Evolutionary conservation across 2,113 vertebrate species (phyloP), one percentile per base, ranked within the genome.

Genomic region (Microtus montanus): DNA sequence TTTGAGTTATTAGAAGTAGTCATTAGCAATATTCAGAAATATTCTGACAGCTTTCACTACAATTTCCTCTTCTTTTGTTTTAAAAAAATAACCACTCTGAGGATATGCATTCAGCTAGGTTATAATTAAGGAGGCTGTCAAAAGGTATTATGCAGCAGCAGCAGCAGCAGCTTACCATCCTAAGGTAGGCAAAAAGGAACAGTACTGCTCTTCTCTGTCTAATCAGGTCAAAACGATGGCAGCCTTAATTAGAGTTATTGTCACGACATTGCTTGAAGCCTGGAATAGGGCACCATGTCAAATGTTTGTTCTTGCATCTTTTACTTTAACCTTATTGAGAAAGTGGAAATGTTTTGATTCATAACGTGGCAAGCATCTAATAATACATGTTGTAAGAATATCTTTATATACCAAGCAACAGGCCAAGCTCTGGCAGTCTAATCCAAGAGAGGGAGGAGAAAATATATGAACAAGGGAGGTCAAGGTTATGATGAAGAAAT

Each of bases 101-200:
- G 98, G 97, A 98, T 98, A 98, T 98, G 97, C 97, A 98, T 98
- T 98, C 98, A 98, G 95, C 98, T 98, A 98, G 98, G 98, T 99
- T 99, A 99, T 99, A 99, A 99, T 99, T 99, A 99, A 99, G 98
- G 98, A 98, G 98, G 97, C 98, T 99, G 99, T 99, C 99, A 99
- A 99, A 98, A 99, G 97, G 98, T 98, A 99, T 99, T 99, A 99
- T 98, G 98, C 98, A 98, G 98, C 98, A 99, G 98, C 98, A 99
- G 98, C 98, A 99, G 98, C 98, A 98, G 95, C 98, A 97, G 82
- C 97, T 99, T 97, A 98, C 96, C 97, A 95, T 98, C 98, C 98
- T 98, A 96, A 98, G 98, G 98, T 98, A 99, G 98, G 98, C 98
- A 98, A 98, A 98, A 98, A 98, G 87, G 98, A 98, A 97, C 97